These are phyloP conservation scores for Tragulus kanchil DNA, from an alignment of 2,113 vertebrate species.

Conservation along the genomic window DNA sequence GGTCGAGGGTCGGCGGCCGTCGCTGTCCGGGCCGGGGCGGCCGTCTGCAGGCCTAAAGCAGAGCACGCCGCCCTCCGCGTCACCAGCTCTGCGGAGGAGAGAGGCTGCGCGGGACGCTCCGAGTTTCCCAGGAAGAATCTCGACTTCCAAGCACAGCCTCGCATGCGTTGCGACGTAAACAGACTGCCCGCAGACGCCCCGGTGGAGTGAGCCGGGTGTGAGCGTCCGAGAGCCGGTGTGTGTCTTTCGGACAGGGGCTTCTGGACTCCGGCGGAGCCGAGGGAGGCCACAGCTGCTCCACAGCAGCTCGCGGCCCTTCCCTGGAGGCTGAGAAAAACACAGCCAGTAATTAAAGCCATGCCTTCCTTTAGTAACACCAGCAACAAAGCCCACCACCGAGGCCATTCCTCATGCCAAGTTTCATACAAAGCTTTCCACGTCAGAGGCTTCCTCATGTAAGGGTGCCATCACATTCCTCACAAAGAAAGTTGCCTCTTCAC, in stretches of 20 bases:
- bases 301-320: neutral
- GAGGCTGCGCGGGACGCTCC: neutral
- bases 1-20: no score
- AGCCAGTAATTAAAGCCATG: conserved; percentile 75
- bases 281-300: conserved; percentile 46
- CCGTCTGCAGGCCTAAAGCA: no score
- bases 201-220: neutral
- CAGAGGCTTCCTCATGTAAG: conserved; percentile 45
- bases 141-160: neutral
- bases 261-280: neutral
- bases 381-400: conserved; percentile 65
- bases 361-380: conserved; percentile 69
- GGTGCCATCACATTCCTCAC: neutral
- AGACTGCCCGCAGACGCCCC: neutral
- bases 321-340: conserved; percentile 69
- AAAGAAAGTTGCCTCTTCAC: neutral
- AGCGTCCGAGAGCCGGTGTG: neutral
- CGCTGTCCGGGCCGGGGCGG: no score
- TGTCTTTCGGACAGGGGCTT: neutral
- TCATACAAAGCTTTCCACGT: conserved; percentile 67
- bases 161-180: neutral
- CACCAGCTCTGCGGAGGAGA: neutral
- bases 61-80: no score
- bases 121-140: conserved; percentile 11
- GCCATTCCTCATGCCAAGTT: conserved; percentile 57